Conservation (phyloP, 1,140 invertebrate species). For the Macrocentrus cingulum region DNA sequence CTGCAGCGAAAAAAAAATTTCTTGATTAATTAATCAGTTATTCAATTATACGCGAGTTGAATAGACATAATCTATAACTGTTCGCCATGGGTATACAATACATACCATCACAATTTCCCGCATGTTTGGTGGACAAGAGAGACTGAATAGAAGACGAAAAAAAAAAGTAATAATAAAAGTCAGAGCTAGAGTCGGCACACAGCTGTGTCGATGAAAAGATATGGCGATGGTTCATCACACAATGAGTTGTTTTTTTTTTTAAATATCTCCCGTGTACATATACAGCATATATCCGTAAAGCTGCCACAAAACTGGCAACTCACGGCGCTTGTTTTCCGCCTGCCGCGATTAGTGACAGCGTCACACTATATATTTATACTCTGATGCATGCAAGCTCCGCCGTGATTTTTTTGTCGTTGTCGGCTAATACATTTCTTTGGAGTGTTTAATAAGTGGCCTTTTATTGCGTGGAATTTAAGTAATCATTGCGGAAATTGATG, state of each 20-base stretch:
- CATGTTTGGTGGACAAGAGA: background rate
- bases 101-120: slow-evolving; percentile 16
- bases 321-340: slow-evolving; percentile 51
- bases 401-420: background rate
- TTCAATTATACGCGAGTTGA: slow-evolving; percentile 7
- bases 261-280: background rate
- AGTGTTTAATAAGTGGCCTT: too few species aligned
- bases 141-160: background rate
- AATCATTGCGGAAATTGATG: background rate
- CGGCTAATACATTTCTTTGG: too few species aligned
- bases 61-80: slow-evolving; percentile 15
- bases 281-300: slow-evolving; percentile 1
- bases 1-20: background rate
- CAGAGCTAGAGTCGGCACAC: background rate
- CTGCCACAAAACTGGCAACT: slow-evolving; percentile 41
- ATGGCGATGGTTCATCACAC: background rate
- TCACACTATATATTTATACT: slow-evolving; percentile 32
- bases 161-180: background rate
- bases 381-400: background rate
- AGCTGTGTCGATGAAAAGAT: slow-evolving; percentile 5
- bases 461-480: background rate
- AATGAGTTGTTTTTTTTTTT: background rate
- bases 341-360: slow-evolving; percentile 46
- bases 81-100: slow-evolving; percentile 4
- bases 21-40: slow-evolving; percentile 14